Evolutionary conservation across 2,797 vertebrate species (phyloP), one percentile per base, ranked within the genome.

Genomic region (Microctenopoma steveboyesi): DNA sequence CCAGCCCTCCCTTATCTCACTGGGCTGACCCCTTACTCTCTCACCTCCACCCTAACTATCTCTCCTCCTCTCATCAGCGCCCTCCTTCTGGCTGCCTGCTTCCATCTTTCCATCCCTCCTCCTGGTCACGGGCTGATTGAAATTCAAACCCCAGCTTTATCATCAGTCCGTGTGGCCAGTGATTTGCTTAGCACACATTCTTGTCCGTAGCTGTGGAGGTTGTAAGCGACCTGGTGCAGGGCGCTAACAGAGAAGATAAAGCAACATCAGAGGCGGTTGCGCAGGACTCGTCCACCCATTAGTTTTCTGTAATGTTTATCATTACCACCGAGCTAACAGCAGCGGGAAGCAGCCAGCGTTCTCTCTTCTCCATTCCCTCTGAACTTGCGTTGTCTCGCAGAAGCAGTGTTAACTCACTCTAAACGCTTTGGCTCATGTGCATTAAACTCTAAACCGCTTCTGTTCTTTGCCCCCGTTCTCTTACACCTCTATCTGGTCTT

Each of bases 1-100:
- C 86, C 76, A 77, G 72, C 72, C 83, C 74, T 86, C 80, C 61
- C 88, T 90, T 92, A 94, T 93, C 91, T 89, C 75, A 15, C 76
- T 43, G 77, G 57, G 50, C 83, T 90, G 86, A 88, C 88, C 88
- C 89, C 86, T 90, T 88, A 86, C 85, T 90, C 87, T 85, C 82
- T 76, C 65, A 64, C 79, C 63, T 79, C 81, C 78, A 56, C 74
- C 80, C 66, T 62, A 18, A 84, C 79, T 77, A 83, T 82, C 81
- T 80, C 73, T 33, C 52, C 69, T 49, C 28, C 74, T 84, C 83
- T 86, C 86, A 85, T 87, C 87, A 78, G 69, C 18, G 0, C 56
- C 58, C 60, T 84, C 84, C 85, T 75, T 64, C 76, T 60, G 72
- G 67, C 60, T 49, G 61, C 83, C 72, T 72, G 69, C 60, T 46